Evolutionary conservation across 2,113 vertebrate species (phyloP).

Genomic region (Cephalopholis sonnerati): DNA sequence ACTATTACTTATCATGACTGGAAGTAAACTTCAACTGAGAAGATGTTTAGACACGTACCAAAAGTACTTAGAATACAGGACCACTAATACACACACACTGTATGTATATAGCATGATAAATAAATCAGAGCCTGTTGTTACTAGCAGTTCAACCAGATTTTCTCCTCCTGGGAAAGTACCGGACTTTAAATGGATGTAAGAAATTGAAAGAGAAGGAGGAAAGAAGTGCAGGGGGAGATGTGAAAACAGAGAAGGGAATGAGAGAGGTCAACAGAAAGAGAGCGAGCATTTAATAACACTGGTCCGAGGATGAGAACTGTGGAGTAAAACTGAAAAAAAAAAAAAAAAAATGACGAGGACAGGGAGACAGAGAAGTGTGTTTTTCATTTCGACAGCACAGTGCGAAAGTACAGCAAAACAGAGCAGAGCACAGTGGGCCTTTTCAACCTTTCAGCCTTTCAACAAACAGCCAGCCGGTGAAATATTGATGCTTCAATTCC

Average conservation of each 20-base stretch:
- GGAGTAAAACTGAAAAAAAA: slow-evolving; percentile 18
- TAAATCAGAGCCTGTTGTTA: slow-evolving; percentile 69
- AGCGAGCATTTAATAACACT: slow-evolving; percentile 8
- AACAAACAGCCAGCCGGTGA: slow-evolving; percentile 75
- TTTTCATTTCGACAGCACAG: slow-evolving; percentile 42
- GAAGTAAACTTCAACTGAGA: neutral
- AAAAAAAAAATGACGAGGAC: slow-evolving; percentile 8
- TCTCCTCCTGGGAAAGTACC: slow-evolving; percentile 44
- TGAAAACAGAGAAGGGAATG: neutral
- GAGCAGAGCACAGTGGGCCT: slow-evolving; percentile 48
- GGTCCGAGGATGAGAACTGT: slow-evolving; percentile 18
- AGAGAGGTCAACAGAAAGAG: neutral
- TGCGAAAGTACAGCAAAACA: slow-evolving; percentile 37
- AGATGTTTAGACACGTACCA: neutral
- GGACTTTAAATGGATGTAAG: slow-evolving; percentile 61
- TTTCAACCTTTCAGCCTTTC: slow-evolving; percentile 68
- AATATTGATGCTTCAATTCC: slow-evolving; percentile 83
- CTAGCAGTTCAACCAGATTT: slow-evolving; percentile 44
- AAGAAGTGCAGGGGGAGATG: neutral
- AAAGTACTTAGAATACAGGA: neutral
- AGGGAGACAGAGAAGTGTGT: slow-evolving; percentile 36
- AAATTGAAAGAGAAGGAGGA: slow-evolving; percentile 29
- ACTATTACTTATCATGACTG: neutral
- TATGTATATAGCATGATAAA: slow-evolving; percentile 50
- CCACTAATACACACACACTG: neutral